These are phyloP conservation scores for Parelbella ahira DNA, from an alignment of 2,888 invertebrate genomes.

Conservation along the genomic window DNA sequence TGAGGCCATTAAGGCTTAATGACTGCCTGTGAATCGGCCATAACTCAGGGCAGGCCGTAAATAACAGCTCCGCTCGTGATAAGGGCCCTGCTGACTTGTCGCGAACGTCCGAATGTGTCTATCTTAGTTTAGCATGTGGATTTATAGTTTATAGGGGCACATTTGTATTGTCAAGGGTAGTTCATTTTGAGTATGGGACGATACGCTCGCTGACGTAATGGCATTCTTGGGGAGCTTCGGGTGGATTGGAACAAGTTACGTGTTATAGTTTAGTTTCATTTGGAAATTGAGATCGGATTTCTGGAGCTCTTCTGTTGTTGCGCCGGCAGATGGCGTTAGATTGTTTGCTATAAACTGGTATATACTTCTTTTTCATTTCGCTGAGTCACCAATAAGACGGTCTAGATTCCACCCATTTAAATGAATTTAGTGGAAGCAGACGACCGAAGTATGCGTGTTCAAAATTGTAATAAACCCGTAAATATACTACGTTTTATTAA, in stretches of 20 bases:
- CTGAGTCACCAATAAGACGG: too few species aligned
- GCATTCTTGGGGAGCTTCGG: conserved; percentile 36
- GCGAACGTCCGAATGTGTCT: conserved; percentile 64
- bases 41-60: conserved; percentile 73
- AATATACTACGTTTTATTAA: too few species aligned
- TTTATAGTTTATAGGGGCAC: conserved; percentile 50
- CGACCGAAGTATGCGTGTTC: too few species aligned
- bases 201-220: conserved; percentile 27
- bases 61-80: conserved; percentile 70
- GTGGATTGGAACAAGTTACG: too few species aligned
- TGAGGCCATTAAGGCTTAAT: conserved; percentile 76
- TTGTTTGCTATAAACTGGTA: too few species aligned
- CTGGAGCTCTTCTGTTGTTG: too few species aligned
- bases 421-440: too few species aligned
- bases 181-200: conserved; percentile 29
- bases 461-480: too few species aligned
- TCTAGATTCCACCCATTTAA: too few species aligned
- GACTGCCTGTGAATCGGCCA: conserved; percentile 80
- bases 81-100: conserved; percentile 75
- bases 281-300: conserved; percentile 16
- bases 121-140: conserved; percentile 72
- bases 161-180: conserved; percentile 41
- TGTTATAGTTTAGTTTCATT: too few species aligned
- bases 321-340: too few species aligned
- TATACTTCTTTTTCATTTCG: too few species aligned